Conservation (phyloP, 2,113 vertebrate genomes). For the Apeltes quadracus region DNA sequence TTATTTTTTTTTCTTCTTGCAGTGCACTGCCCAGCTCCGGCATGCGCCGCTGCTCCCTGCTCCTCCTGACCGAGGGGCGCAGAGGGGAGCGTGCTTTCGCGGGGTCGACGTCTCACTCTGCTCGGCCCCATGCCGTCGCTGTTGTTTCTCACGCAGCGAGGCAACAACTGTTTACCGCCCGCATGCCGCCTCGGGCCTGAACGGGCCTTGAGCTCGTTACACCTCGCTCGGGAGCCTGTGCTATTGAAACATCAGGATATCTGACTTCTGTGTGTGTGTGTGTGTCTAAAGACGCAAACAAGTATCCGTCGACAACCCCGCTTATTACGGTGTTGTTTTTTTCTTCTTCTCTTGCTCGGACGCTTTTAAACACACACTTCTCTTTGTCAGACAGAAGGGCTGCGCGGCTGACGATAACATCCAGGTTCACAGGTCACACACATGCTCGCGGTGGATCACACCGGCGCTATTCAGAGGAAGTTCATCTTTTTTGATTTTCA, state of each 20-base stretch:
- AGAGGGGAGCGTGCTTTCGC: conserved; percentile 47
- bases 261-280: background rate
- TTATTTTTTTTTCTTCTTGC: conserved; percentile 31
- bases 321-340: background rate
- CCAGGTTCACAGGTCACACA: conserved; percentile 34
- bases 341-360: background rate
- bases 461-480: conserved; percentile 11
- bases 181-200: conserved; percentile 66
- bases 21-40: conserved; percentile 38
- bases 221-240: conserved; percentile 59
- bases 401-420: conserved; percentile 48
- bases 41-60: conserved; percentile 37
- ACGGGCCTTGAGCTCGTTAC: conserved; percentile 64
- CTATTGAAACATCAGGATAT: conserved; percentile 32
- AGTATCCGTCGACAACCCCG: conserved; percentile 11
- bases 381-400: conserved; percentile 41
- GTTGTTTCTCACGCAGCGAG: conserved; percentile 70
- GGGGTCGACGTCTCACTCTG: conserved; percentile 74
- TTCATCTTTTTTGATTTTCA: conserved; percentile 20
- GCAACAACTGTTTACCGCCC: conserved; percentile 78
- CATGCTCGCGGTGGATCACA: conserved; percentile 20
- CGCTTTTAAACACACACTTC: conserved; percentile 16
- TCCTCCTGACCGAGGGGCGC: conserved; percentile 67
- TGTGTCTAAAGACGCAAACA: conserved; percentile 13
- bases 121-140: conserved; percentile 67